A percentile compares a stretch with the other conserved stretches of the same genome.
These are phyloP conservation scores for Syrphus vitripennis DNA, from an alignment of 2,888 invertebrate species.

Conservation along the genomic window DNA sequence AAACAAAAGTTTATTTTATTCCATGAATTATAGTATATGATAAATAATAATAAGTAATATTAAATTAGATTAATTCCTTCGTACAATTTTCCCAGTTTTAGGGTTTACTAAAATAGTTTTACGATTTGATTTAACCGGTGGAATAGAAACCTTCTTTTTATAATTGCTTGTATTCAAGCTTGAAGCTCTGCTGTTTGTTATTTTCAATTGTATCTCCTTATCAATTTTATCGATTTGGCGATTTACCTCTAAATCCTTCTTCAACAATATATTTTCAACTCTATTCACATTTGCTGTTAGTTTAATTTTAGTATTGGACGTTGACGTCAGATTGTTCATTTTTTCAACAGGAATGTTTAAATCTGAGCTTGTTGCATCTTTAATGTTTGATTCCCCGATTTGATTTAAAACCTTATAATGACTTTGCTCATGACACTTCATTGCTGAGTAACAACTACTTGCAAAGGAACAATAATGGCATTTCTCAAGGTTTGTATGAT, in stretches of 20 bases:
- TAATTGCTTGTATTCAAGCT: constrained; percentile 54
- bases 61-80: constrained; percentile 75
- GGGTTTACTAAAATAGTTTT: constrained; percentile 80
- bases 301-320: neutral
- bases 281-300: too few relatives aligned
- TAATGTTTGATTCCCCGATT: neutral
- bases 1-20: too few relatives aligned
- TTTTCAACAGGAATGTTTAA: neutral
- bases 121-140: constrained; percentile 58
- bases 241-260: neutral
- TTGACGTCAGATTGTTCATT: neutral
- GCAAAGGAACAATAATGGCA: neutral
- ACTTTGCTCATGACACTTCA: neutral
- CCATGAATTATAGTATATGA: too few relatives aligned
- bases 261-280: neutral
- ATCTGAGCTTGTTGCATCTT: neutral
- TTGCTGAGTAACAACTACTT: neutral
- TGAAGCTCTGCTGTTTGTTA: constrained; percentile 74
- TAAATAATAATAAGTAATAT: neutral
- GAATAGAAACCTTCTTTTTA: constrained; percentile 2
- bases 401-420: neutral
- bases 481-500: neutral
- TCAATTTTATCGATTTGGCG: neutral
- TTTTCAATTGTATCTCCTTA: neutral
- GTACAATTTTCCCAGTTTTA: constrained; percentile 79